Evolutionary conservation across 2,888 invertebrate species (phyloP).

Genomic region (Plemyria rubiginata): DNA sequence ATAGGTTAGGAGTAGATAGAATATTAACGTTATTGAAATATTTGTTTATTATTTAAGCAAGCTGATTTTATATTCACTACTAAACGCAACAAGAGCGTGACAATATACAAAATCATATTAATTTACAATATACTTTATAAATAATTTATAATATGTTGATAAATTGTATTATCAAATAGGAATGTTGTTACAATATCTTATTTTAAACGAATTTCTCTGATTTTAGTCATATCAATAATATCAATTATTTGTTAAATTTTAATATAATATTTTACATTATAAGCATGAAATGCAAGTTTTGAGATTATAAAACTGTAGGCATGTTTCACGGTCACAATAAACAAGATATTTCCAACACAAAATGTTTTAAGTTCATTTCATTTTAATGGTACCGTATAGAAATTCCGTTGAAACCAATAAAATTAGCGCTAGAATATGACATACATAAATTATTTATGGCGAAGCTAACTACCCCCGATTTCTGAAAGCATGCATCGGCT

Average conservation of each 20-base stretch:
- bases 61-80: slow-evolving; percentile 28
- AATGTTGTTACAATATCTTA: not conserved
- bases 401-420: slow-evolving; percentile 12
- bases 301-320: slow-evolving; percentile 6
- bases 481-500: no score
- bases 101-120: not conserved
- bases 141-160: not conserved
- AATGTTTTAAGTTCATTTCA: not conserved
- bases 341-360: slow-evolving; percentile 3
- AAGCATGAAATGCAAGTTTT: slow-evolving; percentile 30
- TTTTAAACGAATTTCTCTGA: slow-evolving; percentile 7
- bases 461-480: no score
- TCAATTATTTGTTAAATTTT: slow-evolving; percentile 24
- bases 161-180: not conserved
- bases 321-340: slow-evolving; percentile 3
- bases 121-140: slow-evolving; percentile 1
- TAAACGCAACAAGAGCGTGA: slow-evolving; percentile 27
- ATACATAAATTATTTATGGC: no score
- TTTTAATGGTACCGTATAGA: not conserved
- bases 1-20: slow-evolving; percentile 58
- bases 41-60: slow-evolving; percentile 32
- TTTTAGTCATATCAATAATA: slow-evolving; percentile 26
- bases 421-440: not conserved
- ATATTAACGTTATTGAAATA: slow-evolving; percentile 45
- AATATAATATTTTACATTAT: slow-evolving; percentile 13